phyloP scores from a whole-genome alignment of 2,797 vertebrate genomes.

The Ispidina lecontei region DNA sequence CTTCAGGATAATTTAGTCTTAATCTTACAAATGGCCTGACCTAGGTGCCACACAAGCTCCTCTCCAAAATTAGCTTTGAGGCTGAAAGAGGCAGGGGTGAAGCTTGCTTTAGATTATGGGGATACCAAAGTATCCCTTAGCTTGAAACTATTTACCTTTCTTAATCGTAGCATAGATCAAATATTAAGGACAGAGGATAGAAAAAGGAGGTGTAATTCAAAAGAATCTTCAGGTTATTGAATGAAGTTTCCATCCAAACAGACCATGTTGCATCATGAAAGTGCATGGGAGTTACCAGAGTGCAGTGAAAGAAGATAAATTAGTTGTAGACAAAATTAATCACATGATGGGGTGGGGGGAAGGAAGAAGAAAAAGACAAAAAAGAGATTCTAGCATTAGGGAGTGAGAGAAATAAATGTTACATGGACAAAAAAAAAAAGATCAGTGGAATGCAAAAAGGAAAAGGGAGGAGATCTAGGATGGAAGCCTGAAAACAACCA shows the following conservation, averaged over 20 bases:
- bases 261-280: neutral
- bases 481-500: neutral
- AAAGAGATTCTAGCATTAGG: neutral
- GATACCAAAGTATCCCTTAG: neutral
- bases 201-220: neutral
- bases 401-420: neutral
- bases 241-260: neutral
- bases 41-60: neutral
- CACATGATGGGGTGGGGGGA: fast-evolving
- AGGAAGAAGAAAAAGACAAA: neutral
- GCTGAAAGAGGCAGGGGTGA: neutral
- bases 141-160: neutral
- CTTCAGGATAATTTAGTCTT: neutral
- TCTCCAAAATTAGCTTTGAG: neutral
- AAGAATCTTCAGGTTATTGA: neutral
- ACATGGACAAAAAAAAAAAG: neutral
- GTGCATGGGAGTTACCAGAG: neutral
- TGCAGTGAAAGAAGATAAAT: neutral
- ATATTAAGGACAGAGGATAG: neutral
- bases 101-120: neutral
- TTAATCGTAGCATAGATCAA: neutral
- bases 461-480: neutral
- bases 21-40: neutral
- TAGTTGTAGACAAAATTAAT: neutral
- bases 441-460: neutral